Conservation (phyloP, 1,140 invertebrate species). For the Leptoteleia sp. region DNA sequence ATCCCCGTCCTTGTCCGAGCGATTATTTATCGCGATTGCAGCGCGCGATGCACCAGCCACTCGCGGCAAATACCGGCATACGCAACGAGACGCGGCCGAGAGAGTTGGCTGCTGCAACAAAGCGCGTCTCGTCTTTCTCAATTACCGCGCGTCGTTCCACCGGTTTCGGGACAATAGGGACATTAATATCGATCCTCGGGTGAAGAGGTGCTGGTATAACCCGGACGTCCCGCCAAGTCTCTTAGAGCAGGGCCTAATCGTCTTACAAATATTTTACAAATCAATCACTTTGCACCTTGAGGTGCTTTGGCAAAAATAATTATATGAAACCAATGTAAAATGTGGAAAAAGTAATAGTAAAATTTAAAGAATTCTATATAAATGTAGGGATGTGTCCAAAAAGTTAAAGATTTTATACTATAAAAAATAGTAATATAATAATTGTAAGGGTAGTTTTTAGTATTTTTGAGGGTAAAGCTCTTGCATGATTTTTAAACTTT, state of each 20-base stretch:
- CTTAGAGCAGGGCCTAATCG: neutral
- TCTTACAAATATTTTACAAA: neutral
- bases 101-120: constrained; percentile 54
- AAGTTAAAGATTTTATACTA: too few species aligned
- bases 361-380: too few species aligned
- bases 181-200: constrained; percentile 52
- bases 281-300: too few species aligned
- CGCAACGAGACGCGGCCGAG: constrained; percentile 21
- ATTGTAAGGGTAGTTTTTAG: too few species aligned
- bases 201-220: constrained; percentile 1
- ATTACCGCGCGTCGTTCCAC: constrained; percentile 37
- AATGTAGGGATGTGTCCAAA: too few species aligned
- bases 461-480: too few species aligned
- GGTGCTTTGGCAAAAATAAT: too few species aligned
- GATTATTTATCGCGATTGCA: constrained; percentile 57
- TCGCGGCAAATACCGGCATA: constrained; percentile 22
- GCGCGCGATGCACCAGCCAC: constrained; percentile 29
- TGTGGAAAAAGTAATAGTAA: too few species aligned
- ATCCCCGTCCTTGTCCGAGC: constrained; percentile 40
- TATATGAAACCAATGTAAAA: too few species aligned
- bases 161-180: constrained; percentile 41
- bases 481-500: too few species aligned
- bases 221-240: neutral
- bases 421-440: too few species aligned
- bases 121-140: constrained; percentile 55